Evolutionary conservation across 2,888 invertebrate genomes (phyloP), one percentile per base, ranked within the genome.

Genomic region (Stegana nigrithorax): DNA sequence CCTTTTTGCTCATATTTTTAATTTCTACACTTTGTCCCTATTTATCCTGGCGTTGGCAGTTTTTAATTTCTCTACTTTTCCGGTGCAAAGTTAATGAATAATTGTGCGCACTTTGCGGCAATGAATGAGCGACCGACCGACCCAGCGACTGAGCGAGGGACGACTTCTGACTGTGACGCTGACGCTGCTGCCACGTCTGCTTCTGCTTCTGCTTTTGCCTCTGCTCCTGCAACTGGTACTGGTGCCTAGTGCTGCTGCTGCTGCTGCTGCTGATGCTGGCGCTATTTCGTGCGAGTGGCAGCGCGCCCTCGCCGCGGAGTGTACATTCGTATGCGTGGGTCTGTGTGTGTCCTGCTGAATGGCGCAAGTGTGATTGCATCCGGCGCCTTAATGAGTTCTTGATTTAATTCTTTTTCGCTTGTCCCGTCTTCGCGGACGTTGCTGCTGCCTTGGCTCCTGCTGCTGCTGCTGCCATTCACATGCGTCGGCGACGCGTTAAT

Each of bases 361-460:
- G 68, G 76, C 69, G 81, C 72, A 80, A 82, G 81, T 81, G 81
- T 80, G 81, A 82, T 82, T 82, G 81, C 81, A 82, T 82, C 81
- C 81, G 81, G 78, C 79, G 78, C 78, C 81, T 81, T 82, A 82
- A 82, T 82, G 81, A 82, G 81, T 82, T 82, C 81, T 82, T 82
- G 82, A 81, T 82, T 82, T 81, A 78, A 81, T 81, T 81, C 53
- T 17, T 53, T 53, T 53, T 27, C 39, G 39, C 39, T 53, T 51
- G 23, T 21, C 19, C 7, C 12, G 6, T 29, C 32, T 29, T 4
- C 3, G 2, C 6, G 27, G 5, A n/a, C 23, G 10, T 29, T 4
- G 21, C 51, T 6, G 7, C 32, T 21, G 32, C 12, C 17, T 17
- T 53, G 23, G n/a, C 26, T 26, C 23, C 23, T 50, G 17, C 50